Percentiles rank a stretch among this genome's conserved stretches.
phyloP scores from a whole-genome alignment of 2,113 vertebrate species.

The Clinocottus analis region DNA sequence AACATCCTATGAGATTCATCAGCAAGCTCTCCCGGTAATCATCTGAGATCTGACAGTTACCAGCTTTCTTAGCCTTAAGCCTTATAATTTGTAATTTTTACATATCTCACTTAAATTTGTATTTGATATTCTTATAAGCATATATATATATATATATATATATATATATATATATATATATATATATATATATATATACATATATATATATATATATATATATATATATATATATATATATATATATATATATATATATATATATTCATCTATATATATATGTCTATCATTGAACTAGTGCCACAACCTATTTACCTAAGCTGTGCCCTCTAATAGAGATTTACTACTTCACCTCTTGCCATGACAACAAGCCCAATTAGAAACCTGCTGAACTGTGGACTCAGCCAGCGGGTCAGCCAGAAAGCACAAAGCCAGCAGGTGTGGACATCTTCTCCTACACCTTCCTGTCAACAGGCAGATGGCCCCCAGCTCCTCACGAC shows the following conservation, averaged over 20 bases:
- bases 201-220: neutral
- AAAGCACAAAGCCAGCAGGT: neutral
- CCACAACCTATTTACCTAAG: neutral
- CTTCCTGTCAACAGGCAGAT: constrained; percentile 18
- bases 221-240: neutral
- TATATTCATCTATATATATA: neutral
- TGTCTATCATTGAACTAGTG: neutral
- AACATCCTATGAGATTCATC: neutral
- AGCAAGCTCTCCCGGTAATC: neutral
- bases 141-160: neutral
- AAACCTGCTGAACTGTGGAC: neutral
- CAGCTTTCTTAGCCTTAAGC: neutral
- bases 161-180: neutral
- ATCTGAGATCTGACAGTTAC: neutral
- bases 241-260: neutral
- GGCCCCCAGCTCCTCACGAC: neutral
- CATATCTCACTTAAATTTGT: no score
- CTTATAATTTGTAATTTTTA: no score
- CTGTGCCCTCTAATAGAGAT: neutral
- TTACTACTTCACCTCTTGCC: constrained; percentile 7
- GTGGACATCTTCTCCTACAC: constrained; percentile 9
- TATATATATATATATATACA: neutral
- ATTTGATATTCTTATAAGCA: no score
- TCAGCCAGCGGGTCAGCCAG: neutral
- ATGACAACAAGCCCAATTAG: constrained; percentile 15